Percentiles rank a stretch among this genome's conserved stretches.
Conservation (phyloP, 2,797 vertebrate genomes). For the Trichosurus vulpecula region DNA sequence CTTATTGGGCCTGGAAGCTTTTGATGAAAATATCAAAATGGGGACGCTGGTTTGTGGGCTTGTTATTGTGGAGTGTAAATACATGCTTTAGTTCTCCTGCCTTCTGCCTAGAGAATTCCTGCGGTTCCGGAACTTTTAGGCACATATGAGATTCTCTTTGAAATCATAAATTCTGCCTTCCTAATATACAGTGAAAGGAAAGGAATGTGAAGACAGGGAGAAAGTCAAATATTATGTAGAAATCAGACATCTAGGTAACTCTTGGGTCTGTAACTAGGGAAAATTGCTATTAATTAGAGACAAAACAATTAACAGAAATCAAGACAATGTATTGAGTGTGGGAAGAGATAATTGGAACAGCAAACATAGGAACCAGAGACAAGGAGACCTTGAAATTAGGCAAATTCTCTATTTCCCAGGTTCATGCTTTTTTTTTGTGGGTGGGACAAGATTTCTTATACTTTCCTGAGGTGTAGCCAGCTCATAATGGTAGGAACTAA, state of each 20-base stretch:
- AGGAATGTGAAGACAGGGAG: neutral
- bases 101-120: too few relatives aligned
- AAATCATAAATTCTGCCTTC: too few relatives aligned
- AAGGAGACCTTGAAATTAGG: neutral
- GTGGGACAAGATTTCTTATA: neutral
- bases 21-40: too few relatives aligned
- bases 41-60: too few relatives aligned
- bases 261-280: neutral
- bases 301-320: neutral
- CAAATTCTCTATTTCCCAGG: neutral
- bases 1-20: too few relatives aligned
- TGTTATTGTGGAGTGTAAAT: too few relatives aligned
- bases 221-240: neutral
- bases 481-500: neutral
- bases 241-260: neutral
- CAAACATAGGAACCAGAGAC: neutral
- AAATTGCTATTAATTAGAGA: neutral
- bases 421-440: neutral
- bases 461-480: neutral
- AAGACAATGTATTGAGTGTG: neutral
- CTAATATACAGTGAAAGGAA: fast-evolving
- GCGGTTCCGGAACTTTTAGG: too few relatives aligned
- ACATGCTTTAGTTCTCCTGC: too few relatives aligned
- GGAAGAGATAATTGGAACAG: neutral
- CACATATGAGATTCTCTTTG: too few relatives aligned